Evolutionary conservation across 1,140 invertebrate genomes (phyloP), one percentile per base, ranked within the genome.

Genomic region (Musca vetustissima): DNA sequence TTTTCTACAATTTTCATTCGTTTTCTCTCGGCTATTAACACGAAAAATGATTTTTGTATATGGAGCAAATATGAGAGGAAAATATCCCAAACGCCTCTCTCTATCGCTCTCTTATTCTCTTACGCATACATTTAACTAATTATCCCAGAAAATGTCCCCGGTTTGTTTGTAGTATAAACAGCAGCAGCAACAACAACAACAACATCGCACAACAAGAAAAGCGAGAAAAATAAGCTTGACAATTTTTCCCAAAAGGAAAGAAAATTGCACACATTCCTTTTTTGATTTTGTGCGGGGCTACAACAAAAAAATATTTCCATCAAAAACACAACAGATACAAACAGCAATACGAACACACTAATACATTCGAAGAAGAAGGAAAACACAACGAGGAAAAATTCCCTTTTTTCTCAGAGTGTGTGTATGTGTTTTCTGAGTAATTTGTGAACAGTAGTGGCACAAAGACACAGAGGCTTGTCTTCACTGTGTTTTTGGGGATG

Each of bases 81-180:
- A 43, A 43, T 43, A 9, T 43, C 6, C 36, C 36, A 19, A 1
- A 36, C 11, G 11, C 28, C 19, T 61, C n/a, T 21, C n/a, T 36
- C 28, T 59, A 24, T 59, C n/a, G 13, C 55, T 17, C 2, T 7
- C 24, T 28, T 61, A 8, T 55, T 55, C 52, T 55, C 57, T 61
- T 32, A 61, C 57, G 57, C 57, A 61, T 61, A 43, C 36, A 43
- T 13, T 43, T 2, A 43, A 43, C 36, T 43, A 36, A 61, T 61
- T 43, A 61, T 61, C 57, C 57, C 57, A 61, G 57, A 61, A 61
- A 61, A 61, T 43, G 36, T 61, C 57, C 57, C 49, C 57, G 17
- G 17, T 61, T 22, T 49, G 4, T 52, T 21, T 22, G 21, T 22
- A 52, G 7, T 3, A 19, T 9, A 19, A 19, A 19, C 6, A 52